Evolutionary conservation across 2,888 invertebrate genomes (phyloP).

Genomic region (Pristionchus arcanus): DNA sequence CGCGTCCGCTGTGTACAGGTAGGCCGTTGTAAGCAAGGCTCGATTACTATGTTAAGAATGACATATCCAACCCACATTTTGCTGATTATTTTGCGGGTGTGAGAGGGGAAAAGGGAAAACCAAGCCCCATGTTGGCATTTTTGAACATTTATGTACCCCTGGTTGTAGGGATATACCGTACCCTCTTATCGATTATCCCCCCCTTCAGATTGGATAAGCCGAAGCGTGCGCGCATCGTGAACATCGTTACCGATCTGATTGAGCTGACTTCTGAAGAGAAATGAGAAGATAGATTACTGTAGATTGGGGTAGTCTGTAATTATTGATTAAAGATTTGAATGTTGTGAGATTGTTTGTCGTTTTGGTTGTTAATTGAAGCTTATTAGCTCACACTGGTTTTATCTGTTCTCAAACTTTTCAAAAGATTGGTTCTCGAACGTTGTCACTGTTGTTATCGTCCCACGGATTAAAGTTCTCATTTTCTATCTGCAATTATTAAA

Average conservation of each 20-base stretch:
- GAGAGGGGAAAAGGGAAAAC: no score
- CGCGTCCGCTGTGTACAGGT: constrained; percentile 15
- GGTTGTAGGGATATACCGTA: background rate
- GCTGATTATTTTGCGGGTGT: no score
- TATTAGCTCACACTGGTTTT: background rate
- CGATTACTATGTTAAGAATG: no score
- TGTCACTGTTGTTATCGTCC: constrained; percentile 1
- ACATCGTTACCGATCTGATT: background rate
- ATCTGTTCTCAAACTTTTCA: background rate
- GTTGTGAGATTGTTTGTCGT: background rate
- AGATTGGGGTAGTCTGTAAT: background rate
- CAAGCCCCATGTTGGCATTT: no score
- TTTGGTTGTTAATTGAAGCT: background rate
- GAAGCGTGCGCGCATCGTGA: constrained; percentile 5
- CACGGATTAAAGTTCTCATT: background rate
- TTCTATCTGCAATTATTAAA: background rate
- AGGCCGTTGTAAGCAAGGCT: no score
- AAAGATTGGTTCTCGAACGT: background rate
- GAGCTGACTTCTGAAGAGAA: background rate
- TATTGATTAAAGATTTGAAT: background rate
- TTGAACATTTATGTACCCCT: no score
- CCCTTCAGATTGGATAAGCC: background rate
- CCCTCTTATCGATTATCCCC: background rate
- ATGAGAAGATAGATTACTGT: background rate
- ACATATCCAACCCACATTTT: no score